A percentile compares a stretch with the other conserved stretches of the same genome.
phyloP scores from a whole-genome alignment of 1,140 invertebrate species.

The Papilio polytes region DNA sequence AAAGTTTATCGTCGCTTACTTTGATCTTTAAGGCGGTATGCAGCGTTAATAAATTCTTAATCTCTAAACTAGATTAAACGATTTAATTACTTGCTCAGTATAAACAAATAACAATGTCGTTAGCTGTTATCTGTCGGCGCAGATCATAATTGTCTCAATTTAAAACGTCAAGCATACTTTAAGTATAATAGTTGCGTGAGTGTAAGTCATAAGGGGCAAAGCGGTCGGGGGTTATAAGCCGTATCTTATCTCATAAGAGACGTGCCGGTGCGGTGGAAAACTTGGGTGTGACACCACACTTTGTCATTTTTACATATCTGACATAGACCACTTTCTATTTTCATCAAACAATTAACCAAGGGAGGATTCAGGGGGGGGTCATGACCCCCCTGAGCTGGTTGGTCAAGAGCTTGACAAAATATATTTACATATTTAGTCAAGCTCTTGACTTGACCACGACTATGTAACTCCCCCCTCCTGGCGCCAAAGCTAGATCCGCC shows the following conservation, averaged over 20 bases:
- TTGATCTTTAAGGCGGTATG: neutral
- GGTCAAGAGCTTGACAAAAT: too few relatives aligned
- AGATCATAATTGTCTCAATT: conserved; percentile 21
- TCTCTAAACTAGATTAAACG: conserved; percentile 21
- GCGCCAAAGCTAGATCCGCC: too few relatives aligned
- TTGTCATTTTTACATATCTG: neutral
- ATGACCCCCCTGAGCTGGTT: too few relatives aligned
- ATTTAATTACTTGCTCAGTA: neutral
- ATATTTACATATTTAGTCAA: too few relatives aligned
- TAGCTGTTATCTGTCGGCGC: neutral
- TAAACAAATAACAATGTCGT: conserved; percentile 7
- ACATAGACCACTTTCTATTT: neutral
- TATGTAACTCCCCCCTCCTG: too few relatives aligned
- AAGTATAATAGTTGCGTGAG: neutral
- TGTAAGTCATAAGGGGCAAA: conserved; percentile 21
- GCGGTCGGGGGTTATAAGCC: conserved; percentile 6
- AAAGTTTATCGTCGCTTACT: conserved; percentile 11
- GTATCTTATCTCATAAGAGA: conserved; percentile 17
- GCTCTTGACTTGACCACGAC: too few relatives aligned
- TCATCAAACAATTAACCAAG: neutral
- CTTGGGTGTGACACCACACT: neutral
- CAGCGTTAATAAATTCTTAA: conserved; percentile 13
- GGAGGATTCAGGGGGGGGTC: too few relatives aligned
- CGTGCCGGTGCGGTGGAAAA: neutral
- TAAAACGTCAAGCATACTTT: neutral